Evolutionary conservation across 2,888 invertebrate species (phyloP), one percentile per base, ranked within the genome.

Genomic region (Drosophila algonquin): DNA sequence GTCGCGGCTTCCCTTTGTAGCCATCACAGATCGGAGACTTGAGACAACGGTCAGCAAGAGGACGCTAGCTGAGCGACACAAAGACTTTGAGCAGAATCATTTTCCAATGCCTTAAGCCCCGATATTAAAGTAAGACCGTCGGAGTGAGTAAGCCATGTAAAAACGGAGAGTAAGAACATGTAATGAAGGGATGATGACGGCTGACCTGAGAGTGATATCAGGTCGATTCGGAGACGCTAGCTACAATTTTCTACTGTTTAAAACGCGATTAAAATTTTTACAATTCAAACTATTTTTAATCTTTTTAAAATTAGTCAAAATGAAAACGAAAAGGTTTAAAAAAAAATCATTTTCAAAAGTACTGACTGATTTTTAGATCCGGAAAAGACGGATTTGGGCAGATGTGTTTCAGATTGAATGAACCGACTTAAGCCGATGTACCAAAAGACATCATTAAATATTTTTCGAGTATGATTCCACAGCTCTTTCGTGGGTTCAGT

Each of bases 21-120:
- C 92, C 70, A 92, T 92, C 67, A 92, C 92, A 60, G 92, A 92
- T 75, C 89, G 91, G 32, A 90, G 92, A n/a, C 81, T 92, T 60
- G 92, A 91, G 64, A 90, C 53, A 21, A 27, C 50, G 2, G 14
- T 86, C 57, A 80, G 90, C 21, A 89, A 89, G 74, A 91, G 88
- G 77, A 62, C 81, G 77, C 63, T 80, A 55, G 63, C 73, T 5
- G 89, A 87, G 67, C 89, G 83, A 56, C 90, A 89, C 76, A 90
- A 90, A 78, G 90, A 92, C 84, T 91, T 90, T 80, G 91, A 91
- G 89, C 90, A 91, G 81, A 92, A 91, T 87, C 89, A 90, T 88
- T 92, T 89, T 89, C 91, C 92, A 81, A 90, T 91, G 91, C 92
- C 92, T 91, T 92, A 76, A 74, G 75, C 51, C 55, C 63, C 27